phyloP scores from a whole-genome alignment of 2,797 vertebrate genomes.

The Chrysolophus pictus region DNA sequence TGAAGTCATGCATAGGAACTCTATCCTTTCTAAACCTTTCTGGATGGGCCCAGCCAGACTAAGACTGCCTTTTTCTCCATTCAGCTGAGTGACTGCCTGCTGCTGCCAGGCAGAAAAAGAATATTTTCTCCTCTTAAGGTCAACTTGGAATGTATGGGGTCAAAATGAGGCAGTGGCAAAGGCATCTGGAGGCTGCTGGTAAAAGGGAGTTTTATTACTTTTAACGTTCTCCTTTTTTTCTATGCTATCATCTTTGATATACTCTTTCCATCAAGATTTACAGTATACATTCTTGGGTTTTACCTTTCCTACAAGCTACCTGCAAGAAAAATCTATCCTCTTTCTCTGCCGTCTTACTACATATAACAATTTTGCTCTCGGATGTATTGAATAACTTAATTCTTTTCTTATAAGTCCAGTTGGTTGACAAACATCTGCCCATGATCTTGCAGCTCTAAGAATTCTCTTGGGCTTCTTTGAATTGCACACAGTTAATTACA shows the following conservation, averaged over 20 bases:
- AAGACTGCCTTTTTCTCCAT: background rate
- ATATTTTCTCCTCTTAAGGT: background rate
- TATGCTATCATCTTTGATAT: background rate
- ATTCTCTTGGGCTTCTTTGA: background rate
- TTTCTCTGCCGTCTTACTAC: background rate
- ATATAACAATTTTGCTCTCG: background rate
- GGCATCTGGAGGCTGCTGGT: background rate
- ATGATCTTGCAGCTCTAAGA: background rate
- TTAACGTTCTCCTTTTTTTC: background rate
- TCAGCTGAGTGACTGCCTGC: background rate
- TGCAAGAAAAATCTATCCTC: background rate
- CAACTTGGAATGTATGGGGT: background rate
- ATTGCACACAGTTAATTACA: background rate
- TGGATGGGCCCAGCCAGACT: background rate
- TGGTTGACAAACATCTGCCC: background rate
- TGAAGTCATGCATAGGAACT: background rate
- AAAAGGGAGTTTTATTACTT: background rate
- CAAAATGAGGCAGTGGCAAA: background rate
- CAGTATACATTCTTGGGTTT: background rate
- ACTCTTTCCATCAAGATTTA: background rate
- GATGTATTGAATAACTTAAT: background rate
- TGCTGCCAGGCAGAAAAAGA: background rate
- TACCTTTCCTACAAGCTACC: background rate
- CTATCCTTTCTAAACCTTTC: background rate
- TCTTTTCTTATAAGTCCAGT: background rate